Evolutionary conservation across 2,888 invertebrate genomes (phyloP), one percentile per base, ranked within the genome.

Genomic region (Kryphioiulus occultus): DNA sequence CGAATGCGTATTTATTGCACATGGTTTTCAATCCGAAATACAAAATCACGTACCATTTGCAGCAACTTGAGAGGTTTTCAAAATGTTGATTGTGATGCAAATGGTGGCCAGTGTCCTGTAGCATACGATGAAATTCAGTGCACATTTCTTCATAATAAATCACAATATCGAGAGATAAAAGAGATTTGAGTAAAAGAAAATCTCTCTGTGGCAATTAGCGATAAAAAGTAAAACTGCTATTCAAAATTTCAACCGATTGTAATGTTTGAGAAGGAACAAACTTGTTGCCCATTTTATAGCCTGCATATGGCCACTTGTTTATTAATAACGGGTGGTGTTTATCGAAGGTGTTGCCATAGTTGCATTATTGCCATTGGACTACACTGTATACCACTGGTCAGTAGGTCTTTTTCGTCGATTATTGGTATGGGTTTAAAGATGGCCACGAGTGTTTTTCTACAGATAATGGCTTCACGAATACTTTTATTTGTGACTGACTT

Each of bases 281-380:
- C 78, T 78, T 78, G 78, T 78, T 78, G 78, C 78, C 78, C 78
- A 78, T 78, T 78, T 78, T 78, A 78, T 78, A 78, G 78, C 78
- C 78, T 30, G 30, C 78, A 78, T 78, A 78, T 78, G 78, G 78
- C 78, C 30, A 78, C 78, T 78, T 78, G 78, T 78, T 78, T 78
- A 78, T 78, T 78, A 78, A 78, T 78, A 78, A 17, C 30, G 30
- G 30, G 78, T 78, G 26, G 78, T 78, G 78, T 78, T 78, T 78
- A 32, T 78, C 30, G 30, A 15, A 78, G 78, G 78, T 78, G 78
- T 78, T 78, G 78, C 78, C 78, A 78, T 78, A 78, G 78, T 78
- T 78, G 78, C 78, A 32, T 26, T 17, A 78, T 32, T 78, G 78
- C 30, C 78, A 78, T 78, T 78, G 78, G 78, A 78, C 78, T 26